Percentiles rank a stretch among this genome's conserved stretches.
phyloP scores from a whole-genome alignment of 2,888 invertebrate genomes.

The Gandaritis pyraliata region DNA sequence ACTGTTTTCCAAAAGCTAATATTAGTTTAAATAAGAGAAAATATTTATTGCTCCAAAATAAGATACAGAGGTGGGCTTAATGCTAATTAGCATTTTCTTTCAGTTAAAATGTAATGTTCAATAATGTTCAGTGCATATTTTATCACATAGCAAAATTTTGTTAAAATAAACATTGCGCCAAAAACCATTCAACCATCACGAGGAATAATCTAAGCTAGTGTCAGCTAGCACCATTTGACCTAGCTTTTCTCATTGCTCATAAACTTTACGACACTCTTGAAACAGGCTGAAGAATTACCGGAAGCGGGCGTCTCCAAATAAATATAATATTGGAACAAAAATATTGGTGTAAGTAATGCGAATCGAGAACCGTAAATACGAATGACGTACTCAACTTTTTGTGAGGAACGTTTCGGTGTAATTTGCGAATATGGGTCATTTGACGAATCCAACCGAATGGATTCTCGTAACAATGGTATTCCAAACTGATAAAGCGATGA shows the following conservation, averaged over 20 bases:
- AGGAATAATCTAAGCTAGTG: conserved; percentile 4
- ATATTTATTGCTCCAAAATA: too few relatives aligned
- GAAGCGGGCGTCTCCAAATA: conserved; percentile 47
- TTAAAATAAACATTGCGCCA: too few relatives aligned
- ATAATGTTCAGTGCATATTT: too few relatives aligned
- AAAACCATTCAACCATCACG: too few relatives aligned
- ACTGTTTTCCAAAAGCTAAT: too few relatives aligned
- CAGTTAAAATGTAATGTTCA: too few relatives aligned
- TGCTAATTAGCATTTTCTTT: too few relatives aligned
- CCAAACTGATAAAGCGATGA: conserved; percentile 32
- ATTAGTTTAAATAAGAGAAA: too few relatives aligned
- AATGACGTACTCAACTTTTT: conserved; percentile 54
- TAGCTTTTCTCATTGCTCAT: conserved; percentile 53
- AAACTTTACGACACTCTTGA: conserved; percentile 61
- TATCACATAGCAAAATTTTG: too few relatives aligned
- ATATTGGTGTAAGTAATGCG: conserved; percentile 55
- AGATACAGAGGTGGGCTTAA: too few relatives aligned
- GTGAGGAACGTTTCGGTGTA: conserved; percentile 44
- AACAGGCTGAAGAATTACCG: conserved; percentile 54
- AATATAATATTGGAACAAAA: conserved; percentile 58
- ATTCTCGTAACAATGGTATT: conserved; percentile 31
- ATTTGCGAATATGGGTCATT: conserved; percentile 39
- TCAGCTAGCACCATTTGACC: conserved; percentile 51
- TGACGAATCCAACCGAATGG: conserved; percentile 37
- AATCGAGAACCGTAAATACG: conserved; percentile 55